Conservation (phyloP, 2,797 vertebrate species). For the Parauchenoglanis ngamensis region DNA sequence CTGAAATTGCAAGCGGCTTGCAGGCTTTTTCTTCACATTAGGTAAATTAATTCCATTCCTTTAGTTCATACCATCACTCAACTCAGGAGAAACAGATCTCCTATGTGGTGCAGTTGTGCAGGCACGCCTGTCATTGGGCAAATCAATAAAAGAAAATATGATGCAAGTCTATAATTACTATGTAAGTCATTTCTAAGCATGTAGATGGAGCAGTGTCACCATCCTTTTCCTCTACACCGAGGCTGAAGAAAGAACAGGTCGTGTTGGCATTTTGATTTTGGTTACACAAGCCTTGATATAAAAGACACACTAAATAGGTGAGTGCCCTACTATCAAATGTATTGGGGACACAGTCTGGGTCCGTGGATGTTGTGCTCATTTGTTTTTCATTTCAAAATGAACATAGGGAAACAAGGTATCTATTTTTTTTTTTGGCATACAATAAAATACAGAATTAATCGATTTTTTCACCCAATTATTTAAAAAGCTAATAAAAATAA, state of each 20-base stretch:
- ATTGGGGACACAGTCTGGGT: constrained; percentile 50
- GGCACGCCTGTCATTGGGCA: not conserved
- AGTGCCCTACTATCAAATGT: constrained; percentile 38
- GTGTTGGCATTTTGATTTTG: constrained; percentile 30
- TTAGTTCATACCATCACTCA: constrained; percentile 6
- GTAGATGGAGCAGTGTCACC: constrained; percentile 17
- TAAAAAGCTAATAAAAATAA: not conserved
- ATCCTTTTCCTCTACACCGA: constrained; percentile 63
- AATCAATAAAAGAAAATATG: not conserved
- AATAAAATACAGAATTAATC: not conserved
- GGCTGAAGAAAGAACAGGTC: constrained; percentile 34
- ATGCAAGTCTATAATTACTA: not conserved
- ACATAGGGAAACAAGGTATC: not conserved
- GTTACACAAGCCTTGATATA: constrained; percentile 49
- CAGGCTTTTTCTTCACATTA: constrained; percentile 56
- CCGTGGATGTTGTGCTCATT: constrained; percentile 8
- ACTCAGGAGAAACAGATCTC: constrained; percentile 55
- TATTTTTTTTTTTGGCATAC: not conserved
- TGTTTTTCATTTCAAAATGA: not conserved
- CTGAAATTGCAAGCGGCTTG: not conserved
- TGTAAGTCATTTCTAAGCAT: constrained; percentile 13
- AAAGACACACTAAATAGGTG: constrained; percentile 47
- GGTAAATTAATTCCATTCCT: constrained; percentile 71
- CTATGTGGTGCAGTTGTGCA: constrained; percentile 54
- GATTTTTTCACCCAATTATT: not conserved